Evolutionary conservation across 2,888 invertebrate species (phyloP).

Genomic region (Drepana falcataria): DNA sequence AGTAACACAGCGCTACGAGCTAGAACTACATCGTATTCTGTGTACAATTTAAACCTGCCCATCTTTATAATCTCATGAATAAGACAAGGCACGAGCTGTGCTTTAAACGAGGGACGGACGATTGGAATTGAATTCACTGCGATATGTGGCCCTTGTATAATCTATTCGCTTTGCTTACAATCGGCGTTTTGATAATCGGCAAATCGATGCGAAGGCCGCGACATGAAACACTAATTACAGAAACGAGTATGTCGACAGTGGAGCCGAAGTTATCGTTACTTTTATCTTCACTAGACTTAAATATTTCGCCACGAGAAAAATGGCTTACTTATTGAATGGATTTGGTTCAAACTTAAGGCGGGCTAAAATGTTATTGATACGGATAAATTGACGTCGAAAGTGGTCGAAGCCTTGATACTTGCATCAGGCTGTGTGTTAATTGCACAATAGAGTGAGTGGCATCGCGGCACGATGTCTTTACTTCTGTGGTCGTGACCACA

Average conservation of each 20-base stretch:
- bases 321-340: constrained; percentile 43
- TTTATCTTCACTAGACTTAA: constrained; percentile 49
- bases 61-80: constrained; percentile 33
- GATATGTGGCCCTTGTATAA: constrained; percentile 15
- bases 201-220: constrained; percentile 27
- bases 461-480: constrained; percentile 44
- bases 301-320: constrained; percentile 45
- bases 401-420: constrained; percentile 31
- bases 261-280: constrained; percentile 42
- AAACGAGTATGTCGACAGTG: constrained; percentile 21
- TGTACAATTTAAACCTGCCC: constrained; percentile 22
- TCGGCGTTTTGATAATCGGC: constrained; percentile 21
- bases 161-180: constrained; percentile 21
- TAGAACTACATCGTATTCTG: constrained; percentile 5
- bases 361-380: constrained; percentile 48
- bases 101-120: constrained; percentile 25
- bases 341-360: constrained; percentile 37
- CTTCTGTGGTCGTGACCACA: constrained; percentile 48
- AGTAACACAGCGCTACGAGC: not conserved
- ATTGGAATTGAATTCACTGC: constrained; percentile 27
- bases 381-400: constrained; percentile 27
- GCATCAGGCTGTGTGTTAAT: constrained; percentile 34
- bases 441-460: constrained; percentile 41
- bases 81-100: constrained; percentile 32
- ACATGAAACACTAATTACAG: constrained; percentile 16